A percentile compares a stretch with the other conserved stretches of the same genome.
Conservation (phyloP, 2,113 vertebrate species). For the Elgaria multicarinata region DNA sequence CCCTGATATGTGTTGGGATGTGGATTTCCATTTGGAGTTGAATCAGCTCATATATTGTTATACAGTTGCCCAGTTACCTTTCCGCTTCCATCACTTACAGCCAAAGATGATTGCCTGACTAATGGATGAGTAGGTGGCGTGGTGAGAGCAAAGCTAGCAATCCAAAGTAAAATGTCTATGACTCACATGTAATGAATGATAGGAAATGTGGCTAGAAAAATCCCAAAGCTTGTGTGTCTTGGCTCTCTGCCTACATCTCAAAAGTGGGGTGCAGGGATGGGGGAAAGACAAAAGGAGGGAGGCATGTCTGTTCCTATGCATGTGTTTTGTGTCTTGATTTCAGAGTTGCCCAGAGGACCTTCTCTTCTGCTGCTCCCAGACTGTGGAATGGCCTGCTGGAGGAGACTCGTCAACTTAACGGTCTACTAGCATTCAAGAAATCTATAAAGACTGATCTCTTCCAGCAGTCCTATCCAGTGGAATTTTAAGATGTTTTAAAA, state of each 20-base stretch:
- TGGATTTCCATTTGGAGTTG: neutral
- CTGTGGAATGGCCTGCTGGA: too few species aligned
- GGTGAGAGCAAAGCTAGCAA: slow-evolving; percentile 5
- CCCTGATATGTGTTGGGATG: too few species aligned
- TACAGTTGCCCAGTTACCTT: neutral
- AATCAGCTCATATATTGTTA: neutral
- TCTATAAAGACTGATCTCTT: too few species aligned
- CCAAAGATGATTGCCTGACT: slow-evolving; percentile 17
- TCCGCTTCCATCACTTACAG: slow-evolving; percentile 12
- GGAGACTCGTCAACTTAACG: too few species aligned
- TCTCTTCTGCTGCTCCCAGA: too few species aligned
- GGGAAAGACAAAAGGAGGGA: neutral
- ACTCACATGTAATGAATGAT: neutral
- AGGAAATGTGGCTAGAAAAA: neutral
- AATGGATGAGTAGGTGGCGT: slow-evolving; percentile 21
- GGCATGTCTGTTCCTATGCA: neutral
- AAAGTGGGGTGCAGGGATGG: neutral
- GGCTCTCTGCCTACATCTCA: neutral
- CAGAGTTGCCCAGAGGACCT: too few species aligned
- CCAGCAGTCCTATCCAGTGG: too few species aligned
- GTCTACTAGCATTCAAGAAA: too few species aligned
- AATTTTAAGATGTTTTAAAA: too few species aligned
- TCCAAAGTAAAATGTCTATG: neutral
- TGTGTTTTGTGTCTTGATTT: neutral
- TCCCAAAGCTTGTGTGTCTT: neutral